A percentile compares a stretch with the other conserved stretches of the same genome.
phyloP scores from a whole-genome alignment of 1,140 invertebrate species.

The Eupristina koningsbergeri region DNA sequence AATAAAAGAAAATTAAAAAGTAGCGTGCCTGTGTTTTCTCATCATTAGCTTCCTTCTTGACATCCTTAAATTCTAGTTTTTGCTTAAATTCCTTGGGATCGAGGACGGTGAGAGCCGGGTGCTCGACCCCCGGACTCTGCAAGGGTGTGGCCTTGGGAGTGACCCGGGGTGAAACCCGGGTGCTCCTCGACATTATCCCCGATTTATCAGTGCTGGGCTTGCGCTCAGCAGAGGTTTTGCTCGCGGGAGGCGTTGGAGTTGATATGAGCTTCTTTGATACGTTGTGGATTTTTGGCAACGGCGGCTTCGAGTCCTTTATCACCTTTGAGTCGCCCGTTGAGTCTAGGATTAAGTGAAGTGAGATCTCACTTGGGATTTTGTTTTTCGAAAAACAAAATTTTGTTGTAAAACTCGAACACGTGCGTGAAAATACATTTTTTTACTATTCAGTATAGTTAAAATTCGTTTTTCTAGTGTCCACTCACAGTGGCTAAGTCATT shows the following conservation, averaged over 20 bases:
- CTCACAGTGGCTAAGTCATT: too few relatives aligned
- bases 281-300: slow-evolving; percentile 72
- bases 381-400: too few relatives aligned
- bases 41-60: neutral
- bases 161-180: slow-evolving; percentile 70
- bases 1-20: too few relatives aligned
- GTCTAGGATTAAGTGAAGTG: neutral
- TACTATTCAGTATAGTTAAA: too few relatives aligned
- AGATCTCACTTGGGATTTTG: neutral
- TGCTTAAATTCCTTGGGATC: neutral
- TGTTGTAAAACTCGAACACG: too few relatives aligned
- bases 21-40: neutral
- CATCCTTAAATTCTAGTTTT: neutral
- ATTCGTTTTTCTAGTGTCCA: too few relatives aligned
- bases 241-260: slow-evolving; percentile 66
- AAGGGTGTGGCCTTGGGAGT: slow-evolving; percentile 75
- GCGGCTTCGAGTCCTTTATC: slow-evolving; percentile 71
- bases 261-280: slow-evolving; percentile 71
- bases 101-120: neutral
- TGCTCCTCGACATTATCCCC: slow-evolving; percentile 63
- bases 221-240: slow-evolving; percentile 33
- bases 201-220: neutral
- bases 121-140: slow-evolving; percentile 74
- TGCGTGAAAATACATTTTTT: too few relatives aligned
- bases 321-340: slow-evolving; percentile 12